Conservation (phyloP, 1,140 invertebrate genomes). For the Drosophila albomicans region DNA sequence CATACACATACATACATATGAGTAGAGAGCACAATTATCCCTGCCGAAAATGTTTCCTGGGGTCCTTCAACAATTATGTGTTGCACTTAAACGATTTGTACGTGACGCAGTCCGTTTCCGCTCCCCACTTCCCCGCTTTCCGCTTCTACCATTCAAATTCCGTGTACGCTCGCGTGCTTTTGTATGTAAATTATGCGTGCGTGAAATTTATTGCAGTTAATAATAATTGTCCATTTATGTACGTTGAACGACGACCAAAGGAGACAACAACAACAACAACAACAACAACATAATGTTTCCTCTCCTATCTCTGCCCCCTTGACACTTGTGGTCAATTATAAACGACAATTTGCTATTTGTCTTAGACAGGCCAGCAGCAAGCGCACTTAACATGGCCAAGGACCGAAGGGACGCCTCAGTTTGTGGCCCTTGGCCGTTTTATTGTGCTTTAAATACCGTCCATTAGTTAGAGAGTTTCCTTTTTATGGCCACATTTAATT, state of each 20-base stretch:
- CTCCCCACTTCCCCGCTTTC: background rate
- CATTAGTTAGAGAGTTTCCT: constrained; percentile 58
- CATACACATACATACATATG: background rate
- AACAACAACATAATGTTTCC: constrained; percentile 33
- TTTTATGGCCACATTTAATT: constrained; percentile 54
- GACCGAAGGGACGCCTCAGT: constrained; percentile 14
- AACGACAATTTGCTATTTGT: constrained; percentile 75
- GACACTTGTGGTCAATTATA: constrained; percentile 78
- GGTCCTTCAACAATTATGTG: constrained; percentile 72
- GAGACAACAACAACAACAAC: constrained; percentile 16
- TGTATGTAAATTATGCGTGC: constrained; percentile 81
- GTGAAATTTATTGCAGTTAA: constrained; percentile 84
- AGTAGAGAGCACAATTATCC: constrained; percentile 31
- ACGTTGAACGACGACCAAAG: constrained; percentile 62
- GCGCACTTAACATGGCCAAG: constrained; percentile 5
- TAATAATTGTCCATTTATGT: constrained; percentile 81
- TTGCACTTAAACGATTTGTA: constrained; percentile 82
- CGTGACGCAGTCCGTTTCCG: constrained; percentile 44
- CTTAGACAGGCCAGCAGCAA: constrained; percentile 57
- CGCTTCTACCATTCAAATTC: constrained; percentile 20
- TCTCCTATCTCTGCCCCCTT: constrained; percentile 8
- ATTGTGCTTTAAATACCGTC: constrained; percentile 63
- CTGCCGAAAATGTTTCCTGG: constrained; percentile 40
- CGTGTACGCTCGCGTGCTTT: constrained; percentile 61
- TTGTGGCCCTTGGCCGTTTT: constrained; percentile 53